These are phyloP conservation scores for Nothoprocta pentlandii DNA, from an alignment of 2,113 vertebrate species.

Conservation along the genomic window DNA sequence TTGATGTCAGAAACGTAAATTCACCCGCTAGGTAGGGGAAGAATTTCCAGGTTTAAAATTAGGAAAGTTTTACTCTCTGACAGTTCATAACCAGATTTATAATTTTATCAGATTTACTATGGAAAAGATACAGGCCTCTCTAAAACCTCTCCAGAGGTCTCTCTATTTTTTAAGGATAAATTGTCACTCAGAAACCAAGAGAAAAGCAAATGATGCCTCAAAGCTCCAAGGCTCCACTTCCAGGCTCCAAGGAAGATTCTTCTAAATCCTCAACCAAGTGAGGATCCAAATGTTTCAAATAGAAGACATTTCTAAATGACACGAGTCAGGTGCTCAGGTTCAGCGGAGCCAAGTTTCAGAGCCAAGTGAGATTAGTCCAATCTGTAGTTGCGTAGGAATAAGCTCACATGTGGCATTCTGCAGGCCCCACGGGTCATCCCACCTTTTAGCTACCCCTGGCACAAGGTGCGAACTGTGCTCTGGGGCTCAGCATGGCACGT, in stretches of 20 bases:
- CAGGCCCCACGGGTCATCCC: neutral
- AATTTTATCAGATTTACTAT: neutral
- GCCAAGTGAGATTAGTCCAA: neutral
- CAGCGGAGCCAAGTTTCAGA: neutral
- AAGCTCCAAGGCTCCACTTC: neutral
- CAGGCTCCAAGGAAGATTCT: neutral
- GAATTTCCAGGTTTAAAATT: neutral
- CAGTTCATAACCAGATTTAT: neutral
- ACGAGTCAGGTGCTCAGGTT: neutral
- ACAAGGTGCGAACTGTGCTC: neutral
- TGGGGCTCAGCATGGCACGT: neutral
- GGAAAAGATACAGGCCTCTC: neutral
- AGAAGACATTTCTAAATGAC: neutral
- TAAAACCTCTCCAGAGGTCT: neutral
- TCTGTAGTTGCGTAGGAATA: neutral
- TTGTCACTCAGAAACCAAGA: neutral
- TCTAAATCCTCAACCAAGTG: neutral
- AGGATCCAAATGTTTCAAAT: neutral
- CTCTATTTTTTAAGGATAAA: neutral
- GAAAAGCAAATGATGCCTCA: neutral
- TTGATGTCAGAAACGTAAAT: neutral
- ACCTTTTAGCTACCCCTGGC: neutral
- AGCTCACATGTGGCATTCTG: neutral
- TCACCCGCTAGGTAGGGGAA: neutral
- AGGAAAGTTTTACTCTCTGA: neutral